Conservation (phyloP, 1,140 invertebrate genomes). For the Drosophila littoralis region DNA sequence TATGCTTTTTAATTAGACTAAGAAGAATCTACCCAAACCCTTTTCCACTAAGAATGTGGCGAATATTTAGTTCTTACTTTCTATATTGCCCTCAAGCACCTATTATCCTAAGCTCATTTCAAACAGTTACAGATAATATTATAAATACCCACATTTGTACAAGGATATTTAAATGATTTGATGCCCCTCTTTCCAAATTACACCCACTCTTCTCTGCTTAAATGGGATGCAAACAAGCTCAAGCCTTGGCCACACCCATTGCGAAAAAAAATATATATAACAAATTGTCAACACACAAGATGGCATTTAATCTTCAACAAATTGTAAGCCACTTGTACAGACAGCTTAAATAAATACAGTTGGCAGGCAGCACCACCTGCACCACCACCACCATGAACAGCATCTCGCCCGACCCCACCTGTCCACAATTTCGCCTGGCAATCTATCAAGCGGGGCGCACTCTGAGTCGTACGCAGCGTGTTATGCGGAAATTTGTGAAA, state of each 20-base stretch:
- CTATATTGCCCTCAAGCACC: neutral
- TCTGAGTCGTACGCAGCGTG: constrained; percentile 50
- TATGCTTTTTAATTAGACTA: too few species aligned
- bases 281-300: constrained; percentile 81
- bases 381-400: constrained; percentile 6
- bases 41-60: too few species aligned
- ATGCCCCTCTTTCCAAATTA: neutral
- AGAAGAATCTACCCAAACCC: neutral
- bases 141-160: neutral
- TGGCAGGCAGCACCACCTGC: constrained; percentile 46
- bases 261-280: constrained; percentile 46
- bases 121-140: neutral
- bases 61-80: neutral
- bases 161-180: constrained; percentile 17
- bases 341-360: constrained; percentile 77
- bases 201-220: neutral
- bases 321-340: constrained; percentile 77
- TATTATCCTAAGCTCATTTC: neutral
- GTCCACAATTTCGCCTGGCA: constrained; percentile 43
- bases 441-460: constrained; percentile 60
- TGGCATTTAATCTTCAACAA: constrained; percentile 81
- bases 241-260: constrained; percentile 36
- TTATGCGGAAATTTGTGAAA: constrained; percentile 76
- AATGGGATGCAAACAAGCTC: constrained; percentile 45
- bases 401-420: neutral